Evolutionary conservation across 2,797 vertebrate species (phyloP), one percentile per base, ranked within the genome.

Genomic region (Hylomyscus alleni): DNA sequence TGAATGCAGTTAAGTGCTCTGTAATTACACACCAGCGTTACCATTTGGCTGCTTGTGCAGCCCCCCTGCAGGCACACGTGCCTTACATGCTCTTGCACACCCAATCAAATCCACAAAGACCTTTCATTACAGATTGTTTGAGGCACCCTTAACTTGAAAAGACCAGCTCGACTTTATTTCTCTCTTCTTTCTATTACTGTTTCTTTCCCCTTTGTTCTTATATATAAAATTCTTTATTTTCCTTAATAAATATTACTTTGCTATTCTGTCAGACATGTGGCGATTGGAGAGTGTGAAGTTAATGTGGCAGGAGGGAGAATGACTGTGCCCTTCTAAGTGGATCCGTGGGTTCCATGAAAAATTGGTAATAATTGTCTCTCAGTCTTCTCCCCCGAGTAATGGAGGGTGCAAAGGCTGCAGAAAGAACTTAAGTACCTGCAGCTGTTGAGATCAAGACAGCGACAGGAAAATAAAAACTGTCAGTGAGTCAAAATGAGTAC

Each of bases 1-100:
- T 98, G 98, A 98, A 98, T 97, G 62, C 95, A 91, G 65, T 93
- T 94, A 98, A 98, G 97, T 97, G 94, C 96, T 98, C 90, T 89
- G 75, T 97, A 98, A 98, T 98, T 98, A 97, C 87, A 97, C 93
- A 93, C 95, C 86, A 95, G 94, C 89, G 80, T 97, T 98, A 95
- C 92, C 93, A 91, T 98, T 98, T 98, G 98, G 95, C 97, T 98
- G 97, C 78, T 89, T 60, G 93, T 97, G 93, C 82, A 89, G 67
- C 97, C 92, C 97, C 97, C 95, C 67, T 5, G 72, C 86, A 56
- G 84, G 89, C 98, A 97, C 98, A 98, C 96, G 97, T 98, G 98
- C 97, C 95, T 88, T 81, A 93, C 85, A 84, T 95, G 92, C 90
- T 93, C 92, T 97, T 97, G 93, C 86, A 93, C 94, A 96, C 95